Evolutionary conservation across 2,888 invertebrate species (phyloP).

Genomic region (Epistrophe grossulariae): DNA sequence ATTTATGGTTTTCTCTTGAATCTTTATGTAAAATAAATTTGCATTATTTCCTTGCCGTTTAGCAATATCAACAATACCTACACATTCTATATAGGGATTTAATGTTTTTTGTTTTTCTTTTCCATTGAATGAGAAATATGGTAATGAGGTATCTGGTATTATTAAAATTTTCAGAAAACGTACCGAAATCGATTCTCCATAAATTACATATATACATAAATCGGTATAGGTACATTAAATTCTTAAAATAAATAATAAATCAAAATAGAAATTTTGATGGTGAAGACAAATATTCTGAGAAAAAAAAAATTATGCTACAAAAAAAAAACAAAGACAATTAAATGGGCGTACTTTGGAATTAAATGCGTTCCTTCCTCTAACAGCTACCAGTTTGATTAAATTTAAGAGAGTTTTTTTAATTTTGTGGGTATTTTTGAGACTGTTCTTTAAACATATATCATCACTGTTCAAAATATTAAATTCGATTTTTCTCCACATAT

Average conservation of each 20-base stretch:
- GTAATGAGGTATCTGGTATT: background rate
- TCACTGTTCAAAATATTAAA: background rate
- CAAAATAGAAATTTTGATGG: no score
- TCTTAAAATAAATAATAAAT: no score
- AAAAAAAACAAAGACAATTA: no score
- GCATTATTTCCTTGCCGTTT: conserved; percentile 11
- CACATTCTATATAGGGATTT: background rate
- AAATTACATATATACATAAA: background rate
- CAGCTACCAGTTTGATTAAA: no score
- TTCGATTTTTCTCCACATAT: background rate
- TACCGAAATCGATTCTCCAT: background rate
- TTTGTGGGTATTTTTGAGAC: no score
- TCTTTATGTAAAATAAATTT: conserved; percentile 1
- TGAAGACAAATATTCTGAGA: no score
- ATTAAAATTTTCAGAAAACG: background rate
- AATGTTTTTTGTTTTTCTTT: background rate
- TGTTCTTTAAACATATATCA: background rate
- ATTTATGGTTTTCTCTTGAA: background rate
- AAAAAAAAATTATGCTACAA: no score
- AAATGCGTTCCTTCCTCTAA: no score
- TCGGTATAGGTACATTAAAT: no score
- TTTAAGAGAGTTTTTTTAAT: no score
- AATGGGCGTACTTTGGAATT: no score
- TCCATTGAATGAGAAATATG: background rate
- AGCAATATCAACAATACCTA: background rate